phyloP scores from a whole-genome alignment of 2,113 vertebrate genomes.

The Eulemur rufifrons region DNA sequence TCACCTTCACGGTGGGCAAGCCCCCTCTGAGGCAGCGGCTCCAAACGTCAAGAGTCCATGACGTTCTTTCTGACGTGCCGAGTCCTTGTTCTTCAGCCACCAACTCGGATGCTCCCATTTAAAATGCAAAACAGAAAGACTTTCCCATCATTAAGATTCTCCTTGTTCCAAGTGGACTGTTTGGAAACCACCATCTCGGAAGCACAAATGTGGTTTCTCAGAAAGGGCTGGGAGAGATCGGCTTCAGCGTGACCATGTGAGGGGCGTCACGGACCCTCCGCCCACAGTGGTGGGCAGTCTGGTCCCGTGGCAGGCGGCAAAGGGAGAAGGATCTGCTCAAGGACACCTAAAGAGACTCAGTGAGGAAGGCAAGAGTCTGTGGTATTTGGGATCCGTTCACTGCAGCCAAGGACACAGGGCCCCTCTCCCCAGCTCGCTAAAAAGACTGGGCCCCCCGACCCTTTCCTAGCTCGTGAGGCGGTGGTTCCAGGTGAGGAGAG shows the following conservation, averaged over 20 bases:
- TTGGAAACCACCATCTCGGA: neutral
- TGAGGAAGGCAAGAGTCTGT: neutral
- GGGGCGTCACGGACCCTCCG: neutral
- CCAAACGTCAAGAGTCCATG: neutral
- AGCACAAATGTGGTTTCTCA: neutral
- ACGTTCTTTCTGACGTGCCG: neutral
- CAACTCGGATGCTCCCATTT: neutral
- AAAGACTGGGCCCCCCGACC: neutral
- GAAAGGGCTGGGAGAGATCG: too few relatives aligned
- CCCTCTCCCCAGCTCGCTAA: rapidly evolving
- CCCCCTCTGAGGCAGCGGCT: neutral
- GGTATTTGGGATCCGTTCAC: neutral
- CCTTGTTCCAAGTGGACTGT: neutral
- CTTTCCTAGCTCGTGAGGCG: too few relatives aligned
- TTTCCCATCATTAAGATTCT: neutral
- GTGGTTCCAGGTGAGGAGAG: neutral
- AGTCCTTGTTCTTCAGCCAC: neutral
- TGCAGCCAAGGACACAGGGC: neutral
- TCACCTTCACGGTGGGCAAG: rapidly evolving
- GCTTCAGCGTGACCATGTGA: neutral
- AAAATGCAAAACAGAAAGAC: neutral
- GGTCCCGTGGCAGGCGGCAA: neutral
- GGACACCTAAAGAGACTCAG: too few relatives aligned
- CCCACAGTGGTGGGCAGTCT: neutral
- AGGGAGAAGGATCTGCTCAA: neutral